phyloP scores from a whole-genome alignment of 1,140 invertebrate species.

The Eubasilissa regina region DNA sequence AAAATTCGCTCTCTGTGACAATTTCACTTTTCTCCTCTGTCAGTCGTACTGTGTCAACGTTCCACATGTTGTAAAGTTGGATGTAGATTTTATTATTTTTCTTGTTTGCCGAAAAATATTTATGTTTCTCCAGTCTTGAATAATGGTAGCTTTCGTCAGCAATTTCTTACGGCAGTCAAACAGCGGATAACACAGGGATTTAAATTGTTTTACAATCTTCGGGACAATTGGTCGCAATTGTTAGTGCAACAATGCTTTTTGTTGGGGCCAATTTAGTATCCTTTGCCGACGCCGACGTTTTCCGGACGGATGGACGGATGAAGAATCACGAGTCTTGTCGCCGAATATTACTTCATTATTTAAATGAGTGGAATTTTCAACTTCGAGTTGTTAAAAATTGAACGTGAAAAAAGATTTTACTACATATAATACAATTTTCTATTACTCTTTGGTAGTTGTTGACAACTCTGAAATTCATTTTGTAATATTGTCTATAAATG shows the following conservation, averaged over 20 bases:
- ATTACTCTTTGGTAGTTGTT: too few species aligned
- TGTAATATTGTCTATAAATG: too few species aligned
- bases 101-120: constrained; percentile 21
- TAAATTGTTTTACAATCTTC: constrained; percentile 35
- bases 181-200: constrained; percentile 8
- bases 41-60: constrained; percentile 8
- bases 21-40: constrained; percentile 9
- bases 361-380: too few species aligned
- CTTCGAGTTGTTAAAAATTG: too few species aligned
- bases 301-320: background rate
- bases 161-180: constrained; percentile 40
- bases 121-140: constrained; percentile 16
- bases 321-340: background rate
- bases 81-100: constrained; percentile 20
- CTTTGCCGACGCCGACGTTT: background rate
- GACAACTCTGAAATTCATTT: too few species aligned
- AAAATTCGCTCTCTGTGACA: background rate
- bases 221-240: constrained; percentile 32
- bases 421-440: too few species aligned
- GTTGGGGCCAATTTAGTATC: background rate
- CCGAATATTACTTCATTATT: background rate
- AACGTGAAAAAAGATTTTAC: too few species aligned
- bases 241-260: constrained; percentile 27
- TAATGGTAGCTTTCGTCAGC: constrained; percentile 35
- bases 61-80: constrained; percentile 15